Evolutionary conservation across 35 echinoderm and acorn worm genomes (phyloP), one percentile per base, ranked within the genome.

Genomic region (Patiria miniata): DNA sequence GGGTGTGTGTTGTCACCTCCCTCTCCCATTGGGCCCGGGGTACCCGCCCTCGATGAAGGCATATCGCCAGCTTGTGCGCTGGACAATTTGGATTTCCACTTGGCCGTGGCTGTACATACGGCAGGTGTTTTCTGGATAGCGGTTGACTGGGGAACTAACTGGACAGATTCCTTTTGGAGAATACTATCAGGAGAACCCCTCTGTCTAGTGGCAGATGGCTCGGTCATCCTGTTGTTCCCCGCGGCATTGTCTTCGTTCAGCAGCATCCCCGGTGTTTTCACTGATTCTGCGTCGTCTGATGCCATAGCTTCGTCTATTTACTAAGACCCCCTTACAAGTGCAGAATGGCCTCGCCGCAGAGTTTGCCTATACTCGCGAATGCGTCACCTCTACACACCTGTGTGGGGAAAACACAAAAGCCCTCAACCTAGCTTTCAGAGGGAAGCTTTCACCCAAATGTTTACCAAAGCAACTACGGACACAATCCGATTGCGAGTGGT

Each of bases 61-160:
- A 36, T 19, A 8, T 44, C 37, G 37, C 15, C 14, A 38, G 39
- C 22, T 12, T 47, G 4, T 6, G 42, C 42, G 42, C 42, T 47
- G 42, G 42, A 47, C 12, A 47, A 6, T 80, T 80, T 80, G 2
- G 78, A 80, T 47, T 86, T 86, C 84, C 84, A 86, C 73, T 86
- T 86, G 5, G 68, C 84, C 2, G 59, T 61, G 10, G 84, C 84
- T 26, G 84, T 86, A 52, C 84, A 86, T 1, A 86, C 9, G 28
- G 60, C 84, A 8, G 84, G 61, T 22, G 60, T 86, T 78, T 39
- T 38, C 14, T 37, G 59, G 21, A 86, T 86, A 0, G 60, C 84
- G 28, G 78, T 80, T 2, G 78, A 42, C 65, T 73, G 65, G 19
- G 65, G 65, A 12, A 73, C 65, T 9, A 34, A 47, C 42, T 47